phyloP scores from a whole-genome alignment of 2,797 vertebrate species.

The Acipenser ruthenus region DNA sequence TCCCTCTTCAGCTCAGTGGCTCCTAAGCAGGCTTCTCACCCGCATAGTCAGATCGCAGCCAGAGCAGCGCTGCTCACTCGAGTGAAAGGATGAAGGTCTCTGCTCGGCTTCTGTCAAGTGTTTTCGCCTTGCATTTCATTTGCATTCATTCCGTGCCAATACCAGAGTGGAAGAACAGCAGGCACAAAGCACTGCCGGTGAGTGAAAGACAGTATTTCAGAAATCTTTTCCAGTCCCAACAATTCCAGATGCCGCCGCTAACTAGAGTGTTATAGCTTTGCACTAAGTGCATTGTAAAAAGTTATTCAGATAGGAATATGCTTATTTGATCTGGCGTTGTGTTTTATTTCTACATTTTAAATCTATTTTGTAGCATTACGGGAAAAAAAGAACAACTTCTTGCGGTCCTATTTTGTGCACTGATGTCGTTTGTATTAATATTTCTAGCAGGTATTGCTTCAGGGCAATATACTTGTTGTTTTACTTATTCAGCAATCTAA shows the following conservation, averaged over 20 bases:
- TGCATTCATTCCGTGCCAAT: slow-evolving; percentile 34
- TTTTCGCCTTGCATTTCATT: slow-evolving; percentile 39
- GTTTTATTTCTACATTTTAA: not conserved
- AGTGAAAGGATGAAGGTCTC: slow-evolving; percentile 42
- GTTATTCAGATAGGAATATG: too few species aligned
- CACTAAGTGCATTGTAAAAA: too few species aligned
- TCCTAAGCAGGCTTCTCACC: slow-evolving; percentile 26
- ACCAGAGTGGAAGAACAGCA: slow-evolving; percentile 27
- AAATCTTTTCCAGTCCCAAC: not conserved
- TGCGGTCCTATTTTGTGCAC: not conserved
- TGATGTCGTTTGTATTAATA: not conserved
- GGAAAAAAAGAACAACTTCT: not conserved
- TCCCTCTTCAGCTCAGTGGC: slow-evolving; percentile 12
- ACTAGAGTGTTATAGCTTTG: not conserved
- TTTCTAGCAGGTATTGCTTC: too few species aligned
- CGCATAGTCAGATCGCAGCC: slow-evolving; percentile 23
- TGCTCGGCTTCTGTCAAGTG: slow-evolving; percentile 35
- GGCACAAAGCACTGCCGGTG: slow-evolving; percentile 46
- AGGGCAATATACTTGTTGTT: too few species aligned
- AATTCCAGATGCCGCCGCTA: not conserved
- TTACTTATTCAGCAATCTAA: too few species aligned
- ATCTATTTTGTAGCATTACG: not conserved
- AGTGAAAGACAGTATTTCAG: slow-evolving; percentile 30
- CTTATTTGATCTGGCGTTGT: not conserved
- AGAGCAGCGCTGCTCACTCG: slow-evolving; percentile 20